Base-by-base conservation (phyloP, 1,140 invertebrate genomes). In the Aphelinus atriplicis region DNA sequence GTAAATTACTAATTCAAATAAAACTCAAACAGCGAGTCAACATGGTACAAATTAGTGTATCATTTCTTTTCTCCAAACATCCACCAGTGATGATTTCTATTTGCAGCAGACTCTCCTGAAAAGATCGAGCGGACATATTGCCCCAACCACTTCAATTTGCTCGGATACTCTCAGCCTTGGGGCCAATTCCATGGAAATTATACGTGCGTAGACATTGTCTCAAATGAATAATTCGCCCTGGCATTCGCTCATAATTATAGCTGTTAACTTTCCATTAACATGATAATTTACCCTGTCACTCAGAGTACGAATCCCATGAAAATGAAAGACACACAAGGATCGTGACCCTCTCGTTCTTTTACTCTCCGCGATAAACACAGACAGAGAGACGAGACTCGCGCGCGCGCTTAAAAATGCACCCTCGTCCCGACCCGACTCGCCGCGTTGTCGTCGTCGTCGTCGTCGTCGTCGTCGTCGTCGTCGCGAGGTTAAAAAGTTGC, bases 361-460 rank as follows among this genome's bases (percentile, higher is more conserved):
- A 7, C 61, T 58, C 55, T 56, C 58, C 62, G 57, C 57, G 55
- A 73, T 67, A 73, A 67, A 73, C 57, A 67, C 6, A 66, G 47
- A n/a, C 51, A 48, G 58, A 68, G 68, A 3, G 4, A 47, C 42
- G n/a, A 48, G 55, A 64, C 7, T 60, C 7, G 57, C 57, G 26
- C 26, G 58, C n/a, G 53, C 60, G 48, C 64, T 74, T 69, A 74
- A 74, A 74, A 74, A 74, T 74, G 72, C 72, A 74, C 72, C 72
- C 72, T 74, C 57, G 26, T 26, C 26, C 26, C 26, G 26, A 26
- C 26, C 26, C 26, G 26, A 26, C 26, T 26, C 26, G 26, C 26
- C 26, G 26, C 26, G 26, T 26, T 26, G 26, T 26, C 26, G 26
- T 26, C 26, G 26, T 26, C 26, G 26, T 56, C 67, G 63, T 64